These are phyloP conservation scores for Indicator maculatus DNA, from an alignment of 2,113 vertebrate genomes.

Conservation along the genomic window DNA sequence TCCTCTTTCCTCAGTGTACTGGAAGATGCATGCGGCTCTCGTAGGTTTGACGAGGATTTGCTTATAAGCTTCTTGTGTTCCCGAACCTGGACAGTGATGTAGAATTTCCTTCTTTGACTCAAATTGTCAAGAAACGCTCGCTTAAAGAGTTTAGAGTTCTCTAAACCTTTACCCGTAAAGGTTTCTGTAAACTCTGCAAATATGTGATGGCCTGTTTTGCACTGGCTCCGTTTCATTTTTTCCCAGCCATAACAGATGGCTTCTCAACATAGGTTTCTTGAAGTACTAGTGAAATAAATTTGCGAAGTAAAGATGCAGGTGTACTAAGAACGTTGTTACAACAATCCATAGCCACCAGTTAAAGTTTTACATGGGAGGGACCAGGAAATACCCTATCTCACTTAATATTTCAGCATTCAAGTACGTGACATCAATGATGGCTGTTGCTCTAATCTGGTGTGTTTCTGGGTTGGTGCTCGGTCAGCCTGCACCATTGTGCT, in stretches of 20 bases:
- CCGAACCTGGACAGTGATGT: accelerated
- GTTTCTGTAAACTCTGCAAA: not conserved
- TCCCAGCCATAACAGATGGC: accelerated
- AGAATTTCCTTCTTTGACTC: not conserved
- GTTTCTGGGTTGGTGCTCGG: not conserved
- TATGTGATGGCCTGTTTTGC: accelerated
- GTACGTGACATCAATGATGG: not conserved
- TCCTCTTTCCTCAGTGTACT: accelerated
- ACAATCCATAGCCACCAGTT: accelerated
- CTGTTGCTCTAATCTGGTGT: not conserved
- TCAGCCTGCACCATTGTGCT: not conserved
- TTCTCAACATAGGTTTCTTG: not conserved
- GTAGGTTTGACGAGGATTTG: not conserved
- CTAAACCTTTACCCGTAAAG: not conserved
- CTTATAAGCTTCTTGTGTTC: not conserved
- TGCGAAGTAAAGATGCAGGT: not conserved
- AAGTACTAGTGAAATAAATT: not conserved
- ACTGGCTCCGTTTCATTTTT: not conserved
- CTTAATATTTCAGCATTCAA: not conserved
- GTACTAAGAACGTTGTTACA: not conserved
- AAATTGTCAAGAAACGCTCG: accelerated
- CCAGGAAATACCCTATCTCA: not conserved
- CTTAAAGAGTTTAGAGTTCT: not conserved
- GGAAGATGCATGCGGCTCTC: accelerated
- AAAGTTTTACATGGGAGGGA: not conserved